Conservation (phyloP, 2,797 vertebrate species). For the Danio albolineatus region DNA sequence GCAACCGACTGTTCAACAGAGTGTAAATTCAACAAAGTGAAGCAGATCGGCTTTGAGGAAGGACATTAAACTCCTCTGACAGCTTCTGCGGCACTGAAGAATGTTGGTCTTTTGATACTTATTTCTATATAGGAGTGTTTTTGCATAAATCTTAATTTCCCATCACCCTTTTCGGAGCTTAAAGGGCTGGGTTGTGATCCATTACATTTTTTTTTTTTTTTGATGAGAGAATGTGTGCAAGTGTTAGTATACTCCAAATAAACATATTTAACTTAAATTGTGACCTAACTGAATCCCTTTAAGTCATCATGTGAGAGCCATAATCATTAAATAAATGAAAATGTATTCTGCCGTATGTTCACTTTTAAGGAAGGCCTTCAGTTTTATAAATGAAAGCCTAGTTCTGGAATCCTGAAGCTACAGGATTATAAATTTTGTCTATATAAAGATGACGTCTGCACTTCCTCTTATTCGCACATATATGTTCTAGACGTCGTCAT, state of each 20-base stretch:
- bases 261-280: no score
- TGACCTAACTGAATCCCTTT: no score
- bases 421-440: neutral
- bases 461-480: neutral
- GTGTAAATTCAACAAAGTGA: neutral
- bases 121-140: neutral
- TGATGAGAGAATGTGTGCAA: no score
- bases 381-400: no score
- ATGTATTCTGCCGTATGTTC: no score
- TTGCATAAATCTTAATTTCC: neutral
- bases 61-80: conserved; percentile 34
- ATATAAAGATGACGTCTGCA: neutral
- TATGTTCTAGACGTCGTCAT: neutral
- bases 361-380: no score
- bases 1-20: conserved; percentile 43
- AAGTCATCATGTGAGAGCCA: no score
- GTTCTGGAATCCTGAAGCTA: neutral
- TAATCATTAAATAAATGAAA: no score
- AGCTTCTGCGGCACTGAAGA: conserved; percentile 16
- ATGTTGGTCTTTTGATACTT: conserved; percentile 3
- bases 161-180: neutral
- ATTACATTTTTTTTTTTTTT: no score
- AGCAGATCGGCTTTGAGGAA: conserved; percentile 19
- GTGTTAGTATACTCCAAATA: no score
- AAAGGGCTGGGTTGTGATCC: neutral